Conservation (phyloP, 2,888 invertebrate genomes). For the Lasioglossum calceatum region DNA sequence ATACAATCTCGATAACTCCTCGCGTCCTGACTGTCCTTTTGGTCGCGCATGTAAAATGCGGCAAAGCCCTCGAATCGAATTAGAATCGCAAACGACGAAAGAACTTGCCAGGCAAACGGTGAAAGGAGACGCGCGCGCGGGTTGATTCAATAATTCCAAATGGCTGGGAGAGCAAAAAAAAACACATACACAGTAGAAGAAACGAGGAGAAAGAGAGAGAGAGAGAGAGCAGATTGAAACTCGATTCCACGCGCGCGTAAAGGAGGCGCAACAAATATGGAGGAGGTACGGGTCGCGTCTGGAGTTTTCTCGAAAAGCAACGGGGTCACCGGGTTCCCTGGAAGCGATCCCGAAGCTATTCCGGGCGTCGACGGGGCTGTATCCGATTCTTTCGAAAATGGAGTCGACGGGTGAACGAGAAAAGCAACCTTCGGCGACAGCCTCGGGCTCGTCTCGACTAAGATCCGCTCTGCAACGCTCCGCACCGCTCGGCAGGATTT, state of each 20-base stretch:
- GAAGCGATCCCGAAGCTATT: background rate
- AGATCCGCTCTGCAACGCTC: background rate
- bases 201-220: too few relatives aligned
- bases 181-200: too few relatives aligned
- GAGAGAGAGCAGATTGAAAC: background rate
- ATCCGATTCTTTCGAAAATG: slow-evolving; percentile 16
- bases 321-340: background rate
- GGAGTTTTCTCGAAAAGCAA: background rate
- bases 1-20: background rate
- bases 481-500: background rate
- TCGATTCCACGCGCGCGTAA: background rate
- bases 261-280: background rate
- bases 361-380: background rate
- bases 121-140: background rate
- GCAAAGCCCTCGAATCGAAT: background rate
- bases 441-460: background rate
- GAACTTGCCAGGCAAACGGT: background rate
- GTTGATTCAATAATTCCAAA: background rate
- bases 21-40: background rate
- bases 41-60: background rate
- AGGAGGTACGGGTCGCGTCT: background rate
- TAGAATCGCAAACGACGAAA: background rate
- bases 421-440: slow-evolving; percentile 8
- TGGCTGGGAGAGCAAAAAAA: background rate
- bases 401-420: slow-evolving; percentile 23